phyloP scores from a whole-genome alignment of 2,113 vertebrate species.

The Telmatochromis brachygnathus region DNA sequence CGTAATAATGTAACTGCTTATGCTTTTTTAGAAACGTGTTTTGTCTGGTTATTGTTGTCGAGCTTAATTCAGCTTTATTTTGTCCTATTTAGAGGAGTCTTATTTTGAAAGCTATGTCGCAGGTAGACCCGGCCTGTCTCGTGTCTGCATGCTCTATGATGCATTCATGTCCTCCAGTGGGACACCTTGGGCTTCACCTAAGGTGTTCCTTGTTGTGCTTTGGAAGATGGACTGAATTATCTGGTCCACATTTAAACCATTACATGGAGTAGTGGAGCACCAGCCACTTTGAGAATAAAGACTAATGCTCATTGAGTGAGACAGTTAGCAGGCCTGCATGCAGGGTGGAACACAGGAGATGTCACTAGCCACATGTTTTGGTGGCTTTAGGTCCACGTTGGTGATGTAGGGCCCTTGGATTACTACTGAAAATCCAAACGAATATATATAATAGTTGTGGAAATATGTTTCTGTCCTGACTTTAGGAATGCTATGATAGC shows the following conservation, averaged over 20 bases:
- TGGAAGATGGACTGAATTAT: too few relatives aligned
- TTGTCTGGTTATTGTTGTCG: neutral
- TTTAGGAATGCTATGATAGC: neutral
- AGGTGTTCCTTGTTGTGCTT: neutral
- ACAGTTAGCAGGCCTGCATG: neutral
- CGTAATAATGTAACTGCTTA: neutral
- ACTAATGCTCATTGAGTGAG: neutral
- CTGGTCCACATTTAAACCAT: neutral
- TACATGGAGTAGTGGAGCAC: fast-evolving
- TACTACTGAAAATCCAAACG: neutral
- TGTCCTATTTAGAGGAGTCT: fast-evolving
- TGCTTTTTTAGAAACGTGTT: neutral
- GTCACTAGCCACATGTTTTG: neutral
- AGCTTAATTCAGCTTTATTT: neutral
- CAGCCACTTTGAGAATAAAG: neutral
- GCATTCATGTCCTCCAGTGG: too few relatives aligned
- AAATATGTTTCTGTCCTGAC: neutral
- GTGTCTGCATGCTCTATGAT: neutral
- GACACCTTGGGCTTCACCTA: neutral
- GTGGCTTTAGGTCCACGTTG: neutral
- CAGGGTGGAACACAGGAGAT: neutral
- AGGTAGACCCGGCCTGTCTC: neutral
- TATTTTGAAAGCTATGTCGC: neutral
- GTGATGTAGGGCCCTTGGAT: neutral
- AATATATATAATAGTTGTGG: neutral